phyloP scores from a whole-genome alignment of 2,113 vertebrate species.

The Lontra canadensis region DNA sequence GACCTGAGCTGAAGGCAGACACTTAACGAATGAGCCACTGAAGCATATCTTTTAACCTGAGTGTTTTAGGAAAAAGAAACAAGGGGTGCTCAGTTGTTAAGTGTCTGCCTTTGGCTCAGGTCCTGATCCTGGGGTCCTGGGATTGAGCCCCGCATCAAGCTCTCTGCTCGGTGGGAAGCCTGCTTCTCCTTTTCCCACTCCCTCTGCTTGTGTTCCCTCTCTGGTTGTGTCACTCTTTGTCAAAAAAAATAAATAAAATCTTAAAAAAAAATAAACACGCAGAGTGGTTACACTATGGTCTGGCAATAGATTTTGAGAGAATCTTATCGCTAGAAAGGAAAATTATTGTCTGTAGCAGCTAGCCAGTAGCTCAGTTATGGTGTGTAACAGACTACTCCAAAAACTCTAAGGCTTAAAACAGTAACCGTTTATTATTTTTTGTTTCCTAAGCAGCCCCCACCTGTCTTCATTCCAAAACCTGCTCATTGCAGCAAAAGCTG shows the following conservation, averaged over 20 bases:
- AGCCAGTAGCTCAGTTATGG: background rate
- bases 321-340: background rate
- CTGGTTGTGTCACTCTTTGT: too few relatives aligned
- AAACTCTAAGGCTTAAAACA: background rate
- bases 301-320: background rate
- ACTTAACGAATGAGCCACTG: too few relatives aligned
- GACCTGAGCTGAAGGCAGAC: too few relatives aligned
- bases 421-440: background rate
- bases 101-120: too few relatives aligned
- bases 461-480: background rate
- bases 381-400: background rate
- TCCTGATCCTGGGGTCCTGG: too few relatives aligned
- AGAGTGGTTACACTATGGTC: background rate
- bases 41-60: background rate
- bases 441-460: background rate
- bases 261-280: too few relatives aligned
- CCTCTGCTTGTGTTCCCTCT: too few relatives aligned
- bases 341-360: background rate
- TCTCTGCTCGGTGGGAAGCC: too few relatives aligned
- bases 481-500: background rate
- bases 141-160: too few relatives aligned
- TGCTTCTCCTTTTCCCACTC: too few relatives aligned
- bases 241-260: too few relatives aligned
- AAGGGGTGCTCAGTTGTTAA: background rate
- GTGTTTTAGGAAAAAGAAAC: background rate